A percentile compares a stretch with the other conserved stretches of the same genome.
These are phyloP conservation scores for Galleria mellonella DNA, from an alignment of 1,140 invertebrate species.

Conservation along the genomic window DNA sequence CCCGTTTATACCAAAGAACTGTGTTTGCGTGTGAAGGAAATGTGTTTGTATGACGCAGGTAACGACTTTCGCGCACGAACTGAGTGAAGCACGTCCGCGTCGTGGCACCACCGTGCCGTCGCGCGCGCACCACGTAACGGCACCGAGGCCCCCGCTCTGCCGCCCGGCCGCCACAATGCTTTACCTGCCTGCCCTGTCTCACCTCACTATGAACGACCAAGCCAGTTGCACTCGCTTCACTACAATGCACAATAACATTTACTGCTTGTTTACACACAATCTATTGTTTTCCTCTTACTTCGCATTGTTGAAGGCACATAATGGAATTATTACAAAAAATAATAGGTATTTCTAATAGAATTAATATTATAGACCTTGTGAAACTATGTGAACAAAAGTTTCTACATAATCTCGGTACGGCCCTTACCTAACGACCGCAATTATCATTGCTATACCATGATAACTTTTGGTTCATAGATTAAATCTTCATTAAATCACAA, in stretches of 20 bases:
- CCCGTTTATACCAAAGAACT: slow-evolving; percentile 23
- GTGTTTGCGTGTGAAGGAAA: slow-evolving; percentile 57
- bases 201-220: slow-evolving; percentile 8
- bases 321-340: not conserved
- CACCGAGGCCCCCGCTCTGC: slow-evolving; percentile 48
- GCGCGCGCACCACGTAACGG: slow-evolving; percentile 63
- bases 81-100: slow-evolving; percentile 72
- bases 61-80: slow-evolving; percentile 72
- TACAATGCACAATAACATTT: slow-evolving; percentile 2
- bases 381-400: no score
- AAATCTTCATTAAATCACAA: no score
- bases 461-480: no score
- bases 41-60: slow-evolving; percentile 60
- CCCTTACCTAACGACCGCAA: no score
- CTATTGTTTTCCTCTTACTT: not conserved
- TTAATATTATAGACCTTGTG: no score
- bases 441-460: no score
- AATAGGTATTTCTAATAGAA: not conserved
- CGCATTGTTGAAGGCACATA: not conserved
- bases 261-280: not conserved
- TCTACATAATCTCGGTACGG: no score
- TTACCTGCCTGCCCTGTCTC: slow-evolving; percentile 24
- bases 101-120: slow-evolving; percentile 58
- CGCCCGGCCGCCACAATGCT: slow-evolving; percentile 26
- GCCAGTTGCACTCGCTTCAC: slow-evolving; percentile 1